These are phyloP conservation scores for Gymnopithys bicolor DNA, from an alignment of 2,797 vertebrate species.

Conservation along the genomic window DNA sequence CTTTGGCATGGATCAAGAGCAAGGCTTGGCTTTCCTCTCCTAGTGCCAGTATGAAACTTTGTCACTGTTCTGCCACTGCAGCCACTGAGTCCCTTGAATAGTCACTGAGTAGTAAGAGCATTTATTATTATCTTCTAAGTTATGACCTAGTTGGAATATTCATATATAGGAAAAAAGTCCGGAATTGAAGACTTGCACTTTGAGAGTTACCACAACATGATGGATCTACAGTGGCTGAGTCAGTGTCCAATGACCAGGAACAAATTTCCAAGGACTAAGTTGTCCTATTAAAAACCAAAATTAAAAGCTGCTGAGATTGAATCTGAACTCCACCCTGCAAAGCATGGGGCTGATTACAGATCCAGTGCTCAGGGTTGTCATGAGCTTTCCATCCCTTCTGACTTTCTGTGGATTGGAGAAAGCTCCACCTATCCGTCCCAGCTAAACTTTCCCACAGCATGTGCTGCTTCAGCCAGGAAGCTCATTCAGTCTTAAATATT, in stretches of 20 bases:
- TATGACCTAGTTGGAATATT: not conserved
- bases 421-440: not conserved
- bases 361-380: not conserved
- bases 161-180: not conserved
- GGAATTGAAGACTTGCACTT: not conserved
- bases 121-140: not conserved
- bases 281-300: not conserved
- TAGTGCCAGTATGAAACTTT: not conserved
- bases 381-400: not conserved
- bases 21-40: not conserved
- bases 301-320: not conserved
- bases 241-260: not conserved
- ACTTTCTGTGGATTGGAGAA: not conserved
- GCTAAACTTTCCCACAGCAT: not conserved
- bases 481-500: not conserved
- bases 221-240: not conserved
- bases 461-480: not conserved
- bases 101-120: not conserved
- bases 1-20: not conserved
- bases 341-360: not conserved
- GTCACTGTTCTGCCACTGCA: not conserved
- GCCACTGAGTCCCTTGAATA: not conserved
- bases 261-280: not conserved
- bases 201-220: not conserved
- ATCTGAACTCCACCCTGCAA: not conserved